A percentile compares a stretch with the other conserved stretches of the same genome.
These are phyloP conservation scores for Osedax frankpressi DNA, from an alignment of 2,888 invertebrate species.

Conservation along the genomic window DNA sequence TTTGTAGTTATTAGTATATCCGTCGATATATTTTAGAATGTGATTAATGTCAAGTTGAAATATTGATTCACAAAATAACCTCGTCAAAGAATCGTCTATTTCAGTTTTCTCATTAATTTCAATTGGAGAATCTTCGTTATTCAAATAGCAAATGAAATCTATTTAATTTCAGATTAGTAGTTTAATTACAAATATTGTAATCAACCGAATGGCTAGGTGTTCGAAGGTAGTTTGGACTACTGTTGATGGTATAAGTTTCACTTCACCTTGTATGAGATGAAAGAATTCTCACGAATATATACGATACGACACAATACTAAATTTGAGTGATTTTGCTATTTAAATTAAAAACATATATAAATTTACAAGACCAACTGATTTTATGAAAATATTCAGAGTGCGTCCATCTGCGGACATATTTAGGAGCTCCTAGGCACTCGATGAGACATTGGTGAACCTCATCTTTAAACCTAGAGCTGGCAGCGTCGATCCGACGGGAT, in stretches of 20 bases:
- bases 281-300: too few relatives aligned
- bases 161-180: too few relatives aligned
- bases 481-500: background rate
- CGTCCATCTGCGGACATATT: slow-evolving; percentile 7
- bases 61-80: background rate
- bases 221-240: too few relatives aligned
- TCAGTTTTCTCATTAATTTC: background rate
- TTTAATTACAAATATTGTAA: too few relatives aligned
- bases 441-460: background rate
- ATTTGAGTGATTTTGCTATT: too few relatives aligned
- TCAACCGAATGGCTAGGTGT: too few relatives aligned
- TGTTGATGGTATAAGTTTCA: too few relatives aligned
- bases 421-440: slow-evolving; percentile 5
- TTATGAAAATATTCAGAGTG: slow-evolving; percentile 7
- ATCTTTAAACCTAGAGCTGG: slow-evolving; percentile 5
- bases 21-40: too few relatives aligned
- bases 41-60: background rate
- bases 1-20: too few relatives aligned
- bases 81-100: background rate
- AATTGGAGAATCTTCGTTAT: background rate
- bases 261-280: too few relatives aligned
- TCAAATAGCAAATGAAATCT: background rate
- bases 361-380: slow-evolving; percentile 10
- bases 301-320: too few relatives aligned
- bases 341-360: too few relatives aligned